These are phyloP conservation scores for Chrysemys picta DNA, from an alignment of 2,113 vertebrate species.

Conservation along the genomic window DNA sequence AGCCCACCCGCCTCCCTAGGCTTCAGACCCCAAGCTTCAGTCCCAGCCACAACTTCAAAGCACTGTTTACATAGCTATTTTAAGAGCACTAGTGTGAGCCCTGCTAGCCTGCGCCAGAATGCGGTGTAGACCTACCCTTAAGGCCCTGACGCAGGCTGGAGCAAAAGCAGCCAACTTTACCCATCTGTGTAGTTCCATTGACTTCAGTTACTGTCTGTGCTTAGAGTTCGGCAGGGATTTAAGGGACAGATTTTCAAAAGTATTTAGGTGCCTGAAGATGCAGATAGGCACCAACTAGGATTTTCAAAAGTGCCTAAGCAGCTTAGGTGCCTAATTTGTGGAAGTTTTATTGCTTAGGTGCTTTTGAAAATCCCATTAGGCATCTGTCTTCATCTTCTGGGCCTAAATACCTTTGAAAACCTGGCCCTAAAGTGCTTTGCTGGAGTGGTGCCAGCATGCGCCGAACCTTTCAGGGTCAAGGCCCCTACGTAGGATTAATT, in stretches of 20 bases:
- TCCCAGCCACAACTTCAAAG: not conserved
- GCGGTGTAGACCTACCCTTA: not conserved
- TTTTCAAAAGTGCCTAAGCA: not conserved
- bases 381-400: not conserved
- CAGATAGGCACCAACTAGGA: not conserved
- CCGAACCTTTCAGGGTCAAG: not conserved
- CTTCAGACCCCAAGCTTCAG: not conserved
- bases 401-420: not conserved
- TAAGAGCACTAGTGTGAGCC: not conserved
- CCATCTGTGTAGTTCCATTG: not conserved
- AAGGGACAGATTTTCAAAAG: not conserved
- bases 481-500: not conserved
- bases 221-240: not conserved
- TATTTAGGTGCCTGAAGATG: not conserved
- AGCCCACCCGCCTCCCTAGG: not conserved
- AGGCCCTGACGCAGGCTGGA: not conserved
- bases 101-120: not conserved
- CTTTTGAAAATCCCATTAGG: not conserved
- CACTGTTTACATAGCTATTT: not conserved
- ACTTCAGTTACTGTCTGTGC: not conserved
- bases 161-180: not conserved
- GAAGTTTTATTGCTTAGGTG: not conserved
- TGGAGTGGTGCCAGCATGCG: not conserved
- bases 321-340: not conserved
- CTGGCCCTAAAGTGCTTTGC: not conserved